Conservation (phyloP, 2,113 vertebrate species). For the Crotalus viridis region DNA sequence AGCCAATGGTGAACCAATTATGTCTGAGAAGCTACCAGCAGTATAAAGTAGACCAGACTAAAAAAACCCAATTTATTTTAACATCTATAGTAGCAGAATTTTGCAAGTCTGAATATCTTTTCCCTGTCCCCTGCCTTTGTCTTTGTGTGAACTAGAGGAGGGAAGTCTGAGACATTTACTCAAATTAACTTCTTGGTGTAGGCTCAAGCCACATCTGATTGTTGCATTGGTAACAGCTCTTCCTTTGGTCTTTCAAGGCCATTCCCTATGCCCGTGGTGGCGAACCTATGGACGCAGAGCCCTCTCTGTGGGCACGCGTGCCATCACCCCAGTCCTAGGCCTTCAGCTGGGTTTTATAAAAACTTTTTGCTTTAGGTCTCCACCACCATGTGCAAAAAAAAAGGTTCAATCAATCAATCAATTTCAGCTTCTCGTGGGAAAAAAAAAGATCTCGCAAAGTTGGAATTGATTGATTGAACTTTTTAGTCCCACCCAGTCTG, state of each 20-base stretch:
- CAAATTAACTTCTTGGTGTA: not conserved
- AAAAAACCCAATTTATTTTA: not conserved
- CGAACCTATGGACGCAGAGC: too few species aligned
- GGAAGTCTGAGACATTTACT: not conserved
- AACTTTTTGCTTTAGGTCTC: too few species aligned
- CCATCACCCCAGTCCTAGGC: too few species aligned
- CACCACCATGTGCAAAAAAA: too few species aligned
- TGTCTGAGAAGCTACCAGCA: not conserved
- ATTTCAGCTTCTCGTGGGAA: too few species aligned
- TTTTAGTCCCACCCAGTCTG: too few species aligned
- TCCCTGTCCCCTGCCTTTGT: not conserved
- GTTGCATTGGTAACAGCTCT: not conserved
- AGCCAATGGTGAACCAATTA: not conserved
- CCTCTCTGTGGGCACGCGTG: too few species aligned
- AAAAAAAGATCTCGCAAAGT: too few species aligned
- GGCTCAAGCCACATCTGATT: not conserved
- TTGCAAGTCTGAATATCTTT: not conserved
- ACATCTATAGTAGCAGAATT: not conserved
- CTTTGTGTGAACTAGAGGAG: not conserved
- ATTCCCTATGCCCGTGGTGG: not conserved
- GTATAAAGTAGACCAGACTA: not conserved
- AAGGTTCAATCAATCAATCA: too few species aligned
- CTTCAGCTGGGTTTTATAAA: too few species aligned
- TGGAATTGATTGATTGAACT: too few species aligned
- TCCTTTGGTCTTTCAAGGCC: not conserved